Conservation (phyloP, 2,797 vertebrate genomes). For the Smutsia gigantea region DNA sequence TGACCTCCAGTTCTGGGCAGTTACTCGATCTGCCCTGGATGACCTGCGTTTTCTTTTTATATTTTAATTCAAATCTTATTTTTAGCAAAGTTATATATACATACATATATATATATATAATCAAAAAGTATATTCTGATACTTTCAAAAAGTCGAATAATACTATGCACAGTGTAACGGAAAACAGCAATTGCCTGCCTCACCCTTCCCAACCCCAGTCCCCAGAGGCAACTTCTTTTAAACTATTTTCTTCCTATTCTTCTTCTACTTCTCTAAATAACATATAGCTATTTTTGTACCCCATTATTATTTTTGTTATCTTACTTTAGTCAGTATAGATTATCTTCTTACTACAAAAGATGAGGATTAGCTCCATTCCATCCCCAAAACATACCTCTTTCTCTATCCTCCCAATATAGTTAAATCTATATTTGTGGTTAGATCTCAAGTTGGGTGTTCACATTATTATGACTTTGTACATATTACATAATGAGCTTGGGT, state of each 20-base stretch:
- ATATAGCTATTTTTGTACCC: background rate
- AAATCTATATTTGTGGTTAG: background rate
- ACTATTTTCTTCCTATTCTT: background rate
- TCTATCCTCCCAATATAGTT: background rate
- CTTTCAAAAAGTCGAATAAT: conserved; percentile 49
- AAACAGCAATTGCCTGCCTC: conserved; percentile 23
- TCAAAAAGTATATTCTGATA: background rate
- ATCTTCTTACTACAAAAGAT: background rate
- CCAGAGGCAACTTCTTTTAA: conserved; percentile 16
- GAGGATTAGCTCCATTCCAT: background rate
- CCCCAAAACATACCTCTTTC: background rate
- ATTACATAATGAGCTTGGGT: background rate
- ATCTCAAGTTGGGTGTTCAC: background rate
- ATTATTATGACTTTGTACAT: background rate
- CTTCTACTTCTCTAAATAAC: conserved; percentile 35
- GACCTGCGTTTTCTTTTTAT: conserved; percentile 62
- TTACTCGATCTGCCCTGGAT: conserved; percentile 33
- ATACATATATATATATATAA: background rate
- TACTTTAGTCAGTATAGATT: background rate
- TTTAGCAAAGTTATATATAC: conserved; percentile 60
- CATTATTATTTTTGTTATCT: background rate
- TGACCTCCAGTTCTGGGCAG: conserved; percentile 62
- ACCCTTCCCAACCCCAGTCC: background rate
- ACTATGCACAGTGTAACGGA: background rate
- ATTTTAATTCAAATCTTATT: conserved; percentile 66